Evolutionary conservation across 1,140 invertebrate species (phyloP).

Genomic region (Hypothenemus hampei): DNA sequence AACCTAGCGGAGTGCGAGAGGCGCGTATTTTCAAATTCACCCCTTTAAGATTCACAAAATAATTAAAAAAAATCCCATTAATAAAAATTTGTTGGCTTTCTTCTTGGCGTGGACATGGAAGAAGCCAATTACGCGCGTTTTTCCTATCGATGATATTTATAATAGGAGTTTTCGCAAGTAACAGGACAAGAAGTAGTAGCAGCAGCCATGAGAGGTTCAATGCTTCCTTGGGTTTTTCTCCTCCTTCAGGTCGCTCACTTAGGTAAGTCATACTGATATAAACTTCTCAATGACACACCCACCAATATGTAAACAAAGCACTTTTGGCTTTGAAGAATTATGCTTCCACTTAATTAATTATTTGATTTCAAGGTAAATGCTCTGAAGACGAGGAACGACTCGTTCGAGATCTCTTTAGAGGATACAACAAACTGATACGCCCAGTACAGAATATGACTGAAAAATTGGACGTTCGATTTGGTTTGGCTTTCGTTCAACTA

Average conservation of each 20-base stretch:
- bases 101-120: constrained; percentile 37
- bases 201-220: constrained; percentile 30
- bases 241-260: constrained; percentile 36
- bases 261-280: constrained; percentile 37
- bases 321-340: constrained; percentile 31
- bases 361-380: constrained; percentile 55
- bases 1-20: constrained; percentile 13
- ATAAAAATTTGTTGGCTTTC: constrained; percentile 26
- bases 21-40: constrained; percentile 14
- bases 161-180: constrained; percentile 16
- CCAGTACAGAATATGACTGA: constrained; percentile 97
- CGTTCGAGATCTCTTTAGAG: constrained; percentile 93
- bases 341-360: neutral
- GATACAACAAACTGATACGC: constrained; percentile 98
- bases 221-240: constrained; percentile 33
- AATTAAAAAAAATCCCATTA: constrained; percentile 7
- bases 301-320: constrained; percentile 45
- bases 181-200: constrained; percentile 36
- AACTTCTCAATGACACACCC: constrained; percentile 35
- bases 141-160: constrained; percentile 40
- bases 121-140: constrained; percentile 33
- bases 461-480: constrained; percentile 93
- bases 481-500: constrained; percentile 95
- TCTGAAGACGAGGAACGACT: constrained; percentile 88
- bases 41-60: neutral